phyloP scores from a whole-genome alignment of 2,113 vertebrate genomes.

The Carollia perspicillata region DNA sequence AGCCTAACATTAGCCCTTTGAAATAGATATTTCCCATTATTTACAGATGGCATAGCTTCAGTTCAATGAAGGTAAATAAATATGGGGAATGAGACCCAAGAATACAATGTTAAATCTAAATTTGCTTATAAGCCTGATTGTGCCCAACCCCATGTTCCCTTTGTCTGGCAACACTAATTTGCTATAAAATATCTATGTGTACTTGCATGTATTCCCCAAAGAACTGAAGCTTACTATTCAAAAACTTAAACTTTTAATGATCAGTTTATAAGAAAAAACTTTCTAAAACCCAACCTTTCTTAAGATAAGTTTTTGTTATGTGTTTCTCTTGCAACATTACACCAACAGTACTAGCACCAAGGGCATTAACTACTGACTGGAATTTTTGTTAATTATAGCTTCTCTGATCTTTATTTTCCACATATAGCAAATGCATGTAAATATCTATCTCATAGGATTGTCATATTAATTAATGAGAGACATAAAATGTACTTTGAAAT shows the following conservation, averaged over 20 bases:
- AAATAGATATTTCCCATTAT: background rate
- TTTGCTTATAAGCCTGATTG: background rate
- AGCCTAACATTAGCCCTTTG: background rate
- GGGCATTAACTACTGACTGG: background rate
- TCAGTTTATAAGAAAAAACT: background rate
- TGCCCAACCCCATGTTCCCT: background rate
- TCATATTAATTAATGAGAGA: background rate
- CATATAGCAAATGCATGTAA: background rate
- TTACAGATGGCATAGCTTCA: background rate
- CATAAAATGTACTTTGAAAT: background rate
- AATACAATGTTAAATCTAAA: background rate
- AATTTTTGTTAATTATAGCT: background rate
- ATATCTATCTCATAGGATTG: background rate
- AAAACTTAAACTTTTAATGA: background rate
- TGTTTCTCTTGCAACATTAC: background rate
- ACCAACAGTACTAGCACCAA: rapidly evolving
- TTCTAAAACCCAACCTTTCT: background rate
- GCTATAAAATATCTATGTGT: background rate
- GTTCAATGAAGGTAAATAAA: background rate
- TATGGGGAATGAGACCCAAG: background rate
- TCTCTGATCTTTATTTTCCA: background rate
- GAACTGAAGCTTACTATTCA: background rate
- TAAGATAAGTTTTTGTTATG: background rate
- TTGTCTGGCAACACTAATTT: background rate
- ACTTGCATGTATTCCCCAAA: background rate